phyloP scores from a whole-genome alignment of 2,797 vertebrate species.

The Melanotaenia boesemani region DNA sequence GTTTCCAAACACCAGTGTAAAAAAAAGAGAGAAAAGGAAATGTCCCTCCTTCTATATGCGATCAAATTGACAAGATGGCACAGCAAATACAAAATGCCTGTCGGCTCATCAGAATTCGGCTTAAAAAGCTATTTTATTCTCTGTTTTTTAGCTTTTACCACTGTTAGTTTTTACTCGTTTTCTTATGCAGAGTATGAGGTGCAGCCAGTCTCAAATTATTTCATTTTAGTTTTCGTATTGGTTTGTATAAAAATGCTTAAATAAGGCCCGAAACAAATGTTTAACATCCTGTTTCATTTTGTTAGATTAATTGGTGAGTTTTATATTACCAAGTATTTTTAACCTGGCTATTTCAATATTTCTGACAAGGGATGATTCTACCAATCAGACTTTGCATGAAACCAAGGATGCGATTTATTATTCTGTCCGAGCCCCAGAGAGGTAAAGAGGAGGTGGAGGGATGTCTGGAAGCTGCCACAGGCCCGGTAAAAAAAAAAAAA shows the following conservation, averaged over 20 bases:
- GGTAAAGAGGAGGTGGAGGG: slow-evolving; percentile 13
- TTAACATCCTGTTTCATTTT: neutral
- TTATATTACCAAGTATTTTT: neutral
- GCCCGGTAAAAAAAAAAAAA: neutral
- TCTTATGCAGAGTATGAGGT: slow-evolving; percentile 17
- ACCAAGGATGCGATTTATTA: slow-evolving; percentile 49
- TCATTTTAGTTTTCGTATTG: slow-evolving; percentile 11
- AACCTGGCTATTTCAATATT: neutral
- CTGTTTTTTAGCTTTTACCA: slow-evolving; percentile 12
- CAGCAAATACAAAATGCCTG: slow-evolving; percentile 57
- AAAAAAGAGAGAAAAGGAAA: slow-evolving; percentile 11
- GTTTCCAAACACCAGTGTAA: slow-evolving; percentile 54
- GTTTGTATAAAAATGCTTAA: slow-evolving; percentile 10
- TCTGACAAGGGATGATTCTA: neutral
- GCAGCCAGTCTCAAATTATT: slow-evolving; percentile 15
- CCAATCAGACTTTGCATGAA: slow-evolving; percentile 33
- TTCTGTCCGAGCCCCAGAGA: slow-evolving; percentile 47
- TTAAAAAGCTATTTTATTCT: slow-evolving; percentile 15
- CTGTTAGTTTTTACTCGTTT: slow-evolving; percentile 19
- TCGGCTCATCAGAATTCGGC: slow-evolving; percentile 42
- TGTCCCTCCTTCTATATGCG: slow-evolving; percentile 43
- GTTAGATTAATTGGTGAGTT: slow-evolving; percentile 1
- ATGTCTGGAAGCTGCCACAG: slow-evolving; percentile 36
- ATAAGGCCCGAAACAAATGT: neutral
- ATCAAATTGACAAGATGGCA: slow-evolving; percentile 68